Percentiles rank a stretch among this genome's conserved stretches.
Conservation (phyloP, 1,140 invertebrate species). For the Drosophila ogumai region DNA sequence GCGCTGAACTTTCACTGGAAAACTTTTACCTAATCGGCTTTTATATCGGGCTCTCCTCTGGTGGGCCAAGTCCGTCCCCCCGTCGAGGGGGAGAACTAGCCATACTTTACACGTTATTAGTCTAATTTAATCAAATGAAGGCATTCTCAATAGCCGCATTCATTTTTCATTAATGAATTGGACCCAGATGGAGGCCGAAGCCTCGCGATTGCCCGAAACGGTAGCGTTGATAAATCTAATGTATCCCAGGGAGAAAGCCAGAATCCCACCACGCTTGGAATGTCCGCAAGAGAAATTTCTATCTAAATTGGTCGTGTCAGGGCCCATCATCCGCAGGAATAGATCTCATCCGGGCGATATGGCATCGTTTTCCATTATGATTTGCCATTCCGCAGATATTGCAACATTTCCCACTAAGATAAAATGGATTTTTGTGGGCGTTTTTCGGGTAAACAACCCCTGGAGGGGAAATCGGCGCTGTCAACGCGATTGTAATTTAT, state of each 20-base stretch:
- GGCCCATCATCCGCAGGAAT: conserved; percentile 15
- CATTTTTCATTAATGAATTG: conserved; percentile 80
- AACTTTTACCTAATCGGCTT: conserved; percentile 66
- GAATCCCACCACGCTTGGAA: conserved; percentile 25
- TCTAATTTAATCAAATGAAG: conserved; percentile 79
- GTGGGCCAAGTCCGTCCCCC: conserved; percentile 42
- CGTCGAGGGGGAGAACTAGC: conserved; percentile 13
- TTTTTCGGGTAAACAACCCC: conserved; percentile 59
- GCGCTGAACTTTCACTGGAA: conserved; percentile 65
- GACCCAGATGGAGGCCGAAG: conserved; percentile 27
- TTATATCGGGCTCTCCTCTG: conserved; percentile 50
- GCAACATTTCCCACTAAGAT: conserved; percentile 34
- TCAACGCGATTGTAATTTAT: conserved; percentile 75
- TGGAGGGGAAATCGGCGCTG: conserved; percentile 41
- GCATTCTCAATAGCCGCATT: conserved; percentile 64
- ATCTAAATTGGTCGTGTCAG: conserved; percentile 43
- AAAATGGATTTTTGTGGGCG: conserved; percentile 55
- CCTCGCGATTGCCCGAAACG: conserved; percentile 19
- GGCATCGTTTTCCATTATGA: conserved; percentile 38
- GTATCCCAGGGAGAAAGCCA: conserved; percentile 47
- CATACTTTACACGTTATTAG: conserved; percentile 79
- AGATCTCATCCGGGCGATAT: conserved; percentile 46
- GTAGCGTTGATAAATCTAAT: conserved; percentile 57
- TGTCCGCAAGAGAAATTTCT: conserved; percentile 32
- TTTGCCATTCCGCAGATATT: conserved; percentile 42